Evolutionary conservation across 2,888 invertebrate species (phyloP), one percentile per base, ranked within the genome.

Genomic region (Drosophila trichaetosa): DNA sequence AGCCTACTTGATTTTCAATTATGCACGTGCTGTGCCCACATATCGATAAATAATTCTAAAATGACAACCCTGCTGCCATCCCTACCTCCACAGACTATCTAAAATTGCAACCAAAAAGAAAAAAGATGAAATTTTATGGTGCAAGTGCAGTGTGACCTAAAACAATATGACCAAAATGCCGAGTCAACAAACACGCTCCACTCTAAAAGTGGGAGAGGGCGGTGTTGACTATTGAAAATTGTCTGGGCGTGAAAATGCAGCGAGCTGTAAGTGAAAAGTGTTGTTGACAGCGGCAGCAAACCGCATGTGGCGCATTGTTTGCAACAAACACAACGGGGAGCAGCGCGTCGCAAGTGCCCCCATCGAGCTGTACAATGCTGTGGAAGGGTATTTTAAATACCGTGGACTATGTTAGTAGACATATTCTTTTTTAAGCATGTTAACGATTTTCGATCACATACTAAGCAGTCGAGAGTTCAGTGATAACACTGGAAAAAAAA

Each of bases 1-100:
- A 51, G 80, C 80, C 73, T 70, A 76, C 80, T 76, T 27, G 27
- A 51, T n/a, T n/a, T 3, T 21, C 57, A 13, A 46, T 42, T 33
- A 33, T 4, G 29, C 46, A 53, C 11, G n/a, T 63, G 46, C 46
- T 54, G 7, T 54, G 49, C 49, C 27, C 5, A 29, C 10, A 31
- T 69, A 69, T 69, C 69, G 69, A 69, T 58, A 69, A 27, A 6
- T 31, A 27, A 3, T 31, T 31, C 4, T 7, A 0, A 31, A 42
- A 13, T n/a, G 59, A 34, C 69, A 79, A 57, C 58, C 11, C 79
- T 64, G 27, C 46, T 5, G 24, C 7, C 21, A 11, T 42, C 2
- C 11, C 42, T 21, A 11, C 42, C 42, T 8, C 1, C 46, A 18
- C 11, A 29, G 18, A 33, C 56, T 59, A 8, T 18, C 38, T 18